phyloP scores from a whole-genome alignment of 2,113 vertebrate species.

The Spheniscus mendiculus region DNA sequence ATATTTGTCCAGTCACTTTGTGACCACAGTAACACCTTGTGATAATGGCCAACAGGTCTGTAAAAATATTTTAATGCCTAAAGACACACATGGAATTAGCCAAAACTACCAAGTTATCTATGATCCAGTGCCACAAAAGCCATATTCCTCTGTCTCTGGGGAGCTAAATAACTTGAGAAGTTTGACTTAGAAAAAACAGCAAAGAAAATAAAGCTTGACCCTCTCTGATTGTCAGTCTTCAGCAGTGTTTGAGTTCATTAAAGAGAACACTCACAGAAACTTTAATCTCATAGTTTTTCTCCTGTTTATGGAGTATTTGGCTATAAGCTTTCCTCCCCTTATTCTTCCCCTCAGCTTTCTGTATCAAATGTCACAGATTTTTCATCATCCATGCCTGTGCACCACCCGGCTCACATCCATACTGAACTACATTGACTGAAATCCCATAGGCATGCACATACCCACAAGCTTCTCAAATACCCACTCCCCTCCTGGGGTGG shows the following conservation, averaged over 20 bases:
- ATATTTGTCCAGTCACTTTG: not conserved
- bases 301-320: not conserved
- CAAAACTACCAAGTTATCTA: not conserved
- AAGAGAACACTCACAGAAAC: not conserved
- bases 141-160: not conserved
- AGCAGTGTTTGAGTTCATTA: not conserved
- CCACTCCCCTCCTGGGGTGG: not conserved
- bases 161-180: not conserved
- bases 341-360: not conserved
- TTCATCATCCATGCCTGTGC: not conserved
- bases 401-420: not conserved
- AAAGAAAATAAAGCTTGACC: not conserved
- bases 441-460: not conserved
- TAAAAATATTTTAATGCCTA: not conserved
- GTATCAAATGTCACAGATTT: not conserved
- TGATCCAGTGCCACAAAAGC: not conserved
- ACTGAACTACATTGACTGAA: not conserved
- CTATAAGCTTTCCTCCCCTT: not conserved
- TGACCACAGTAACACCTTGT: not conserved
- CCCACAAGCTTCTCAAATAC: not conserved
- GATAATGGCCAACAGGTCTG: not conserved
- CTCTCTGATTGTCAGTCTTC: not conserved
- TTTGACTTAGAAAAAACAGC: not conserved
- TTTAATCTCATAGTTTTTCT: not conserved
- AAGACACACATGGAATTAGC: not conserved